Conservation (phyloP, 1,140 invertebrate genomes). For the Lithobius niger region DNA sequence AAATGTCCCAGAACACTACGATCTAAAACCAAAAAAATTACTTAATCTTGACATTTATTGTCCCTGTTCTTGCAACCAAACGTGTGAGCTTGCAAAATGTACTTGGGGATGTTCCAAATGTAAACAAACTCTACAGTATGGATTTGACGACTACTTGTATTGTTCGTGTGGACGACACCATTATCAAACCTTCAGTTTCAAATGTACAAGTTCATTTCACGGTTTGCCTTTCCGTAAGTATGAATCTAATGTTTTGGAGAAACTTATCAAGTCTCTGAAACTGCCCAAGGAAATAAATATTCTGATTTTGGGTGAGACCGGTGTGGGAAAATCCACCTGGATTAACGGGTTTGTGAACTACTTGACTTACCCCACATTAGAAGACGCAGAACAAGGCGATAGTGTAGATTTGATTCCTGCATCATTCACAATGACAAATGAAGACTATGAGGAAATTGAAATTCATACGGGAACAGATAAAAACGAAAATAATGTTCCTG, state of each 20-base stretch:
- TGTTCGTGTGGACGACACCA: neutral
- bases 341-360: constrained; percentile 20
- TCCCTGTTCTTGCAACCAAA: too few relatives aligned
- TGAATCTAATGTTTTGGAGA: neutral
- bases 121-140: neutral
- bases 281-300: constrained; percentile 3
- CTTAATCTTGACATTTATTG: too few relatives aligned
- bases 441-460: constrained; percentile 1
- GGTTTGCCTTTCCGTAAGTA: neutral
- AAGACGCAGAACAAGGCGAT: neutral
- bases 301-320: too few relatives aligned
- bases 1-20: too few relatives aligned
- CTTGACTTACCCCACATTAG: neutral
- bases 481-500: constrained; percentile 5
- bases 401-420: neutral
- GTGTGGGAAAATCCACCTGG: constrained; percentile 20
- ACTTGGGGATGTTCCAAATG: neutral
- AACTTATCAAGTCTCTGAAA: neutral
- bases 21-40: too few relatives aligned
- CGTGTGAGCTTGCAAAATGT: too few relatives aligned
- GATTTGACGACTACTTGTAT: neutral
- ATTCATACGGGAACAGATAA: constrained; percentile 8
- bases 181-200: neutral
- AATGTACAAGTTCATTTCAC: neutral
- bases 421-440: constrained; percentile 1